Base-by-base conservation (phyloP, 2,888 invertebrate genomes). In the Nymphalis urticae region DNA sequence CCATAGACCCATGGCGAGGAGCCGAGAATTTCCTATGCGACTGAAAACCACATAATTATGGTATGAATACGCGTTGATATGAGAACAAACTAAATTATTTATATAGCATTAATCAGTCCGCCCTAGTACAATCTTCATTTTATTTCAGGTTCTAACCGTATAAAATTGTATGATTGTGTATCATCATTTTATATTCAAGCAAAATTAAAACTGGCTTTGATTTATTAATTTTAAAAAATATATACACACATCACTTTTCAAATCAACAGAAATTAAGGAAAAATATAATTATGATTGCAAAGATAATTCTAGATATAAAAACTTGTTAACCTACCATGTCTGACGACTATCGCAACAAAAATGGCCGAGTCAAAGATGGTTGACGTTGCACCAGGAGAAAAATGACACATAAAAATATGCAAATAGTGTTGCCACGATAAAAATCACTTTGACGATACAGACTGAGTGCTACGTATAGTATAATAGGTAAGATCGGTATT, bases 1-100 rank as follows among this genome's bases (percentile, higher is more conserved):
- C 99, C 97, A 99, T 98, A 68, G 99, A 99, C 82, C 99, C 99
- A 95, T 99, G 99, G 80, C 99, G 97, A 81, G 99, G 99, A 58
- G 99, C 99, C 86, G 98, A 99, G 93, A 99, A 99, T 92, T 99
- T 99, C 88, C 99, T 96, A 94, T 99, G 99, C 93, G 99, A 99
- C 99, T 99, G 90, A 75, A 95, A 93, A 76, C 4, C 66, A 27
- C 16, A 64, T 67, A 70, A 63, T 48, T 16, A 8, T 24, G 5
- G 50, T 58, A 42, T 36, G 9, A 61, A 0, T 24, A 48, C 16
- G 19, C 1, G n/a, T 24, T 8, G 47, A 13, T 19, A 51, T 1
- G 8, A 0, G 13, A 21, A 9, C 17, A 50, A 2, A 32, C 17
- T 1, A 19, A 9, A 48, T 42, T 19, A 1, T 27, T 13, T 48